Conservation (phyloP, 2,797 vertebrate genomes). For the Podargus strigoides region DNA sequence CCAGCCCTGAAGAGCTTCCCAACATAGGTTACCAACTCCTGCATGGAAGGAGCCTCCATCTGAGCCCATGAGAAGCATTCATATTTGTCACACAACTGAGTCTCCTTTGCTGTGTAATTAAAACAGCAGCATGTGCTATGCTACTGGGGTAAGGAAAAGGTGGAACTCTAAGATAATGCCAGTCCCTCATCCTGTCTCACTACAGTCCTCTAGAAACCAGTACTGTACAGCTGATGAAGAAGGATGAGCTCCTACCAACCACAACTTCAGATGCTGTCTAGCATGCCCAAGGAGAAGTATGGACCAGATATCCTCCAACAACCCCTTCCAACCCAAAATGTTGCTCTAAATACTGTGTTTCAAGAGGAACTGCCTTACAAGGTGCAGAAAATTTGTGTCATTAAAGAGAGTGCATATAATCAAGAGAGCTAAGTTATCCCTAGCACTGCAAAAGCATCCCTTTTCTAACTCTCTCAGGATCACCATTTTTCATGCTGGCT, state of each 20-base stretch:
- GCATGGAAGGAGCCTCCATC: neutral
- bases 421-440: neutral
- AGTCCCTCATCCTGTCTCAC: neutral
- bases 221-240: neutral
- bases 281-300: neutral
- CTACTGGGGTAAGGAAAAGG: neutral
- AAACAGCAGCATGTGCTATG: neutral
- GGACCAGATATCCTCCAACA: neutral
- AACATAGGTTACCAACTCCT: fast-evolving
- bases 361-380: neutral
- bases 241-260: neutral
- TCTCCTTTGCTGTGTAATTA: neutral
- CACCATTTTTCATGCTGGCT: neutral
- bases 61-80: neutral
- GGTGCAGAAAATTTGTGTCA: fast-evolving
- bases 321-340: neutral
- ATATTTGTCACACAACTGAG: neutral
- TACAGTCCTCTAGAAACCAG: neutral
- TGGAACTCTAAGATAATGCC: neutral
- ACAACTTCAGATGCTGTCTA: neutral
- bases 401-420: neutral
- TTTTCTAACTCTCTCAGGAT: neutral
- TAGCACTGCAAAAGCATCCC: neutral
- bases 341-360: neutral
- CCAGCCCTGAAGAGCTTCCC: neutral